Percentiles rank a stretch among this genome's conserved stretches.
Evolutionary conservation across 1,140 invertebrate genomes (phyloP).

Genomic region (Acromyrmex charruanus): DNA sequence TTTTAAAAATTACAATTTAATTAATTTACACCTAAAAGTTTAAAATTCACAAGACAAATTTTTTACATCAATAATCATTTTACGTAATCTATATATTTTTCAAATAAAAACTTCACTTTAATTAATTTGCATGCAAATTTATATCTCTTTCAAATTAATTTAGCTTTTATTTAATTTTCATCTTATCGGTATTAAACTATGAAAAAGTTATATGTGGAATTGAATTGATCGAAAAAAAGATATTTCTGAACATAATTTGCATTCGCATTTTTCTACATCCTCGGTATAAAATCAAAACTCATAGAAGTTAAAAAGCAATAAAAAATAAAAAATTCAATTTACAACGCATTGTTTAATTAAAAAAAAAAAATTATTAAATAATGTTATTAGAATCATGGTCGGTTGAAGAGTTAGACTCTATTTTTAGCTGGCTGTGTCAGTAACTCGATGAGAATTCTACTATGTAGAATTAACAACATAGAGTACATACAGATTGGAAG

Average conservation of each 20-base stretch:
- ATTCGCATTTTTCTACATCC: not conserved
- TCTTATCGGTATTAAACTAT: not conserved
- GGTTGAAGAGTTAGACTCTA: not conserved
- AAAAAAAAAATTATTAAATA: conserved; percentile 22
- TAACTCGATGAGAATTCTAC: not conserved
- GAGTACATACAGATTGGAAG: conserved; percentile 25
- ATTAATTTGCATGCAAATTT: not conserved
- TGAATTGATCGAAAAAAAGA: not conserved
- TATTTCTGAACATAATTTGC: not conserved
- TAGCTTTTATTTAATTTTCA: not conserved
- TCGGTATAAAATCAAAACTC: not conserved
- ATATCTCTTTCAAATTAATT: not conserved
- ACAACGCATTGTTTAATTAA: not conserved
- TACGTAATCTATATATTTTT: not conserved
- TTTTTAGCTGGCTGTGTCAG: not conserved
- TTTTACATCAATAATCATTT: conserved; percentile 1
- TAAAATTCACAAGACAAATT: not conserved
- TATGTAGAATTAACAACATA: conserved; percentile 23
- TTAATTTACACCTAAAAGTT: not conserved
- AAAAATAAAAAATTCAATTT: not conserved
- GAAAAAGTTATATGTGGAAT: not conserved
- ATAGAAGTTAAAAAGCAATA: not conserved
- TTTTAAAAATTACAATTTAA: not conserved
- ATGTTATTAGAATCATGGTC: not conserved
- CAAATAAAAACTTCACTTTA: not conserved